phyloP scores from a whole-genome alignment of 2,113 vertebrate genomes.

The Monopterus albus region DNA sequence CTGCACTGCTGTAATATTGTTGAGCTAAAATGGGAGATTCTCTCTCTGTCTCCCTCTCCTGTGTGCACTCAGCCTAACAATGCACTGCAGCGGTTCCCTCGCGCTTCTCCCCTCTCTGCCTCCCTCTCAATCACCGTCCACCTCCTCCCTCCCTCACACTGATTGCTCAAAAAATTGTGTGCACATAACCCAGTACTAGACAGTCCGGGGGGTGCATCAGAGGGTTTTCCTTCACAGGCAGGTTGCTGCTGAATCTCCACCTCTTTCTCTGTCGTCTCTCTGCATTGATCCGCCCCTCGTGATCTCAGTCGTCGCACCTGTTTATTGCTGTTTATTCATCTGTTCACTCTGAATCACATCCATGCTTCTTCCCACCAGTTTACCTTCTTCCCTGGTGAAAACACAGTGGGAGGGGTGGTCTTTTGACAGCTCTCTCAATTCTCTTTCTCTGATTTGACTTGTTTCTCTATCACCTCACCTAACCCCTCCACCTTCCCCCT shows the following conservation, averaged over 20 bases:
- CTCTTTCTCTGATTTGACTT: conserved; percentile 19
- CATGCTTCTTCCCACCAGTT: background rate
- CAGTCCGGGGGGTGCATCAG: conserved; percentile 33
- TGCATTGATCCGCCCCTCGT: conserved; percentile 57
- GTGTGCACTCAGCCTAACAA: conserved; percentile 75
- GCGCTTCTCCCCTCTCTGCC: conserved; percentile 49
- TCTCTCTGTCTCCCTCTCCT: conserved; percentile 74
- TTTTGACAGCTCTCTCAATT: conserved; percentile 20
- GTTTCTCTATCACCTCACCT: conserved; percentile 7
- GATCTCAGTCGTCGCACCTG: conserved; percentile 40
- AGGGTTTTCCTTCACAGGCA: conserved; percentile 66
- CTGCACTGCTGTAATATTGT: conserved; percentile 78
- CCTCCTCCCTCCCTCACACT: conserved; percentile 16
- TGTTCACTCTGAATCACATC: conserved; percentile 30
- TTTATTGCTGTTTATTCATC: conserved; percentile 33
- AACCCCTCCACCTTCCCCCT: background rate
- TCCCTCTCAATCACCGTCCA: conserved; percentile 49
- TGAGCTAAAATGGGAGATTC: conserved; percentile 80
- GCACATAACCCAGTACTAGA: conserved; percentile 44
- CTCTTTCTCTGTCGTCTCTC: conserved; percentile 52
- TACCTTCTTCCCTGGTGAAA: background rate
- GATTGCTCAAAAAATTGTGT: conserved; percentile 39
- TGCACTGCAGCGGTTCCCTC: conserved; percentile 79
- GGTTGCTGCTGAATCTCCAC: conserved; percentile 52
- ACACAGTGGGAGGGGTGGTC: conserved; percentile 13